Base-by-base conservation (phyloP, 2,113 vertebrate genomes). In the Takifugu bimaculatus region DNA sequence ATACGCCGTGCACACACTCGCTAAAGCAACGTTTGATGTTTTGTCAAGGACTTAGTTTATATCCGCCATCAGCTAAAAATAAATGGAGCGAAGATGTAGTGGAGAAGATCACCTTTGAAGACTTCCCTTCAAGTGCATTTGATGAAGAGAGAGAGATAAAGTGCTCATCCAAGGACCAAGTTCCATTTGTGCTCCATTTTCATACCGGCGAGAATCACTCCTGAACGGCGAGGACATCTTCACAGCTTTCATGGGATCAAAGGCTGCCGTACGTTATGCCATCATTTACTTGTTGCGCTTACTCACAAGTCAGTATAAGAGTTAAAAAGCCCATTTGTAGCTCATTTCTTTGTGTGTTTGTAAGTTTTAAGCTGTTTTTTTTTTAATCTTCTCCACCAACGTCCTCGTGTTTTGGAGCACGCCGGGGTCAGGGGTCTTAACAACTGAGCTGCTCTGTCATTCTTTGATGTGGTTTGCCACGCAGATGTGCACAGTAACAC, bases 381-480 rank as follows among this genome's bases (percentile, higher is more conserved):
- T 54, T 63, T 48, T 28, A 25, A 32, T 26, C 68, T 80, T 62
- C 73, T 74, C 57, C 63, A 0, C 61, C 66, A 60, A 55, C 72
- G 78, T 78, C 84, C 74, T 71, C 75, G 58, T 73, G 70, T 75
- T 71, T 83, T 3, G 85, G 78, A 88, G 85, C 86, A 88, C 61
- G 85, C 82, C 79, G 25, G 78, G 88, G 81, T 87, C 79, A 86
- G 54, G 78, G 86, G 83, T 88, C 82, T 65, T 15, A 78, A 85
- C 82, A 87, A 84, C 85, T 83, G 78, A 87, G 78, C 67, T 55
- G 62, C 75, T 70, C 69, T 9, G 29, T 66, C 5, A 48, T 45
- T 43, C 75, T 89, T 88, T 86, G 81, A 89, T 79, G 88, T 85
- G 85, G 80, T 81, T 76, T 52, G 15, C 83, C 72, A 61, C 80